These are phyloP conservation scores for Cheilosia urbana DNA, from an alignment of 2,888 invertebrate species.

Conservation along the genomic window DNA sequence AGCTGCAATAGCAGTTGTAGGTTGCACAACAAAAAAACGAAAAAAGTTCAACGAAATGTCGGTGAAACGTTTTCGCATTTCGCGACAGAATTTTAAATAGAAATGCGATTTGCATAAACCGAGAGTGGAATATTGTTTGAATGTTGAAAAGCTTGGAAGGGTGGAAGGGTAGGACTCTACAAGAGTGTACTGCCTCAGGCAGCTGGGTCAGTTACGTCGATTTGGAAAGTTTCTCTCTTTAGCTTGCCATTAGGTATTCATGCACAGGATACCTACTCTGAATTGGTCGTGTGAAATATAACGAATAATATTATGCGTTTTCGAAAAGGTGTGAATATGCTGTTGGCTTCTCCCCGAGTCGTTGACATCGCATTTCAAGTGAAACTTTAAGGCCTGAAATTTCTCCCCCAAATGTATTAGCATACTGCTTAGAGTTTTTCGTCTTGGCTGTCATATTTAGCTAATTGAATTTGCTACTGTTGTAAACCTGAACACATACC, in stretches of 20 bases:
- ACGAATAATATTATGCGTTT: slow-evolving; percentile 37
- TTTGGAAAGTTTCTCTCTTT: slow-evolving; percentile 25
- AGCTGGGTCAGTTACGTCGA: slow-evolving; percentile 10
- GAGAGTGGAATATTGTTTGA: slow-evolving; percentile 51
- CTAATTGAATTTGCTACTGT: slow-evolving; percentile 61
- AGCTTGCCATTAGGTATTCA: slow-evolving; percentile 57
- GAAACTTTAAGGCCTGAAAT: slow-evolving; percentile 10
- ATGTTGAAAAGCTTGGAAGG: slow-evolving; percentile 8
- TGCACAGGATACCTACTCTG: slow-evolving; percentile 38
- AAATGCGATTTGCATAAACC: slow-evolving; percentile 69
- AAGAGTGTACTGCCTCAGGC: neutral
- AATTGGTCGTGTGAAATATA: slow-evolving; percentile 37
- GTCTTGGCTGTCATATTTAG: slow-evolving; percentile 60
- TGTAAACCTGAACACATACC: neutral
- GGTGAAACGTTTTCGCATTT: slow-evolving; percentile 53
- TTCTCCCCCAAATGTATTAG: neutral
- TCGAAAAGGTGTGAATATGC: too few relatives aligned
- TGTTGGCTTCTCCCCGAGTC: neutral
- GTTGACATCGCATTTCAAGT: slow-evolving; percentile 5
- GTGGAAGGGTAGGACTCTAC: neutral
- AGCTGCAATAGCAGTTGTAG: neutral
- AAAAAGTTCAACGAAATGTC: slow-evolving; percentile 56
- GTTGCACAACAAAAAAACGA: neutral
- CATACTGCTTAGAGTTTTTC: slow-evolving; percentile 36
- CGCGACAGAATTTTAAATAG: slow-evolving; percentile 69